These are phyloP conservation scores for Zenarchopterus dispar DNA, from an alignment of 2,797 vertebrate genomes.

Conservation along the genomic window DNA sequence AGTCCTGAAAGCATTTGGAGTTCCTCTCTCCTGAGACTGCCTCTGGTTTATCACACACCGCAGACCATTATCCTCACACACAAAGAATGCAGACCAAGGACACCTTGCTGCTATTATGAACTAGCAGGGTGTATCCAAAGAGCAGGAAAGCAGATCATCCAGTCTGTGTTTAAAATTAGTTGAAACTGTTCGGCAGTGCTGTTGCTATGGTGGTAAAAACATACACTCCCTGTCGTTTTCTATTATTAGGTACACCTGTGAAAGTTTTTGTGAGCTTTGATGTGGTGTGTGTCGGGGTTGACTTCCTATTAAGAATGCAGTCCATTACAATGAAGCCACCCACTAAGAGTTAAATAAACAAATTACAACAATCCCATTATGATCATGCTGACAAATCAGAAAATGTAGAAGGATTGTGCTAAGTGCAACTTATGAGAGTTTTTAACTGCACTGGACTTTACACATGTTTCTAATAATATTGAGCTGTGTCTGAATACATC, in stretches of 20 bases:
- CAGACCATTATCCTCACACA: constrained; percentile 52
- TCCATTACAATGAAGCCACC: not conserved
- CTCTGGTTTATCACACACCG: constrained; percentile 40
- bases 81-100: constrained; percentile 41
- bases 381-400: not conserved
- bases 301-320: not conserved
- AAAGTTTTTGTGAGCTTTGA: too few relatives aligned
- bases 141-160: constrained; percentile 20
- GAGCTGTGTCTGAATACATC: not conserved
- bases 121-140: constrained; percentile 30
- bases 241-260: not conserved
- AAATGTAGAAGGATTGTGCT: not conserved
- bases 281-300: too few relatives aligned
- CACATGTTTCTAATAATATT: constrained; percentile 6
- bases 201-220: constrained; percentile 25
- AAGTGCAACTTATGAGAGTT: not conserved
- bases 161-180: constrained; percentile 25
- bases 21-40: constrained; percentile 40
- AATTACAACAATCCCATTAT: not conserved
- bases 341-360: not conserved
- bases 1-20: constrained; percentile 36
- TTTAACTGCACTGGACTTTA: not conserved
- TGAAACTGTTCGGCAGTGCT: not conserved
- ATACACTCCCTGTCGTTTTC: not conserved
- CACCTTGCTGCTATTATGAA: constrained; percentile 61